Percentiles rank a stretch among this genome's conserved stretches.
phyloP scores from a whole-genome alignment of 2,113 vertebrate species.

The Chauna torquata region DNA sequence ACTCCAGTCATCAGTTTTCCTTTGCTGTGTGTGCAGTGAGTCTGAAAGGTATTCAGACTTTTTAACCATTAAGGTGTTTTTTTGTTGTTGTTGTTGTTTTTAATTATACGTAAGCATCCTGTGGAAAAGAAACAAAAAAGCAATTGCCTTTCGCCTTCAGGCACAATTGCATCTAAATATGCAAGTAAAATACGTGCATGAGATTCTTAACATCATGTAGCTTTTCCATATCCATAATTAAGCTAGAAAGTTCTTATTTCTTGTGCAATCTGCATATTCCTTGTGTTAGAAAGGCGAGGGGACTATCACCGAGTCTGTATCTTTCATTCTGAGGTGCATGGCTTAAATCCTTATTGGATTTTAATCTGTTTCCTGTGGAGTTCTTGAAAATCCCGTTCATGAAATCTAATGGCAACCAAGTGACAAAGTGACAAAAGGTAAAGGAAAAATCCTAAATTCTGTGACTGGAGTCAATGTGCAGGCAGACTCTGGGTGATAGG shows the following conservation, averaged over 20 bases:
- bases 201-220: slow-evolving; percentile 55
- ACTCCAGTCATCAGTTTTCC: slow-evolving; percentile 7
- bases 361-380: slow-evolving; percentile 48
- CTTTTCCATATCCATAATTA: slow-evolving; percentile 52
- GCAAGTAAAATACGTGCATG: slow-evolving; percentile 68
- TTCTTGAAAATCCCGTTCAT: slow-evolving; percentile 61
- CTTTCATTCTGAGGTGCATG: slow-evolving; percentile 40
- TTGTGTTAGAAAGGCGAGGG: slow-evolving; percentile 41
- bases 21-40: slow-evolving; percentile 40
- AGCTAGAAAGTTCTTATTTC: slow-evolving; percentile 66
- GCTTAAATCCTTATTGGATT: slow-evolving; percentile 40
- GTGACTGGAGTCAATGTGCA: background rate
- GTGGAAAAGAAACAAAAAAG: slow-evolving; percentile 42
- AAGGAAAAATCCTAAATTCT: slow-evolving; percentile 12
- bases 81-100: background rate
- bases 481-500: slow-evolving; percentile 1
- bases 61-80: background rate
- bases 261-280: slow-evolving; percentile 12
- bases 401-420: slow-evolving; percentile 32
- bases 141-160: slow-evolving; percentile 58
- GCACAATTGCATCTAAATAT: slow-evolving; percentile 57
- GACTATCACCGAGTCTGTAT: slow-evolving; percentile 10
- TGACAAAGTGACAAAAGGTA: slow-evolving; percentile 28
- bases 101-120: slow-evolving; percentile 15
- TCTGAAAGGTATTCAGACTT: slow-evolving; percentile 26